A percentile compares a stretch with the other conserved stretches of the same genome.
These are phyloP conservation scores for Podiceps cristatus DNA, from an alignment of 2,113 vertebrate genomes.

Conservation along the genomic window DNA sequence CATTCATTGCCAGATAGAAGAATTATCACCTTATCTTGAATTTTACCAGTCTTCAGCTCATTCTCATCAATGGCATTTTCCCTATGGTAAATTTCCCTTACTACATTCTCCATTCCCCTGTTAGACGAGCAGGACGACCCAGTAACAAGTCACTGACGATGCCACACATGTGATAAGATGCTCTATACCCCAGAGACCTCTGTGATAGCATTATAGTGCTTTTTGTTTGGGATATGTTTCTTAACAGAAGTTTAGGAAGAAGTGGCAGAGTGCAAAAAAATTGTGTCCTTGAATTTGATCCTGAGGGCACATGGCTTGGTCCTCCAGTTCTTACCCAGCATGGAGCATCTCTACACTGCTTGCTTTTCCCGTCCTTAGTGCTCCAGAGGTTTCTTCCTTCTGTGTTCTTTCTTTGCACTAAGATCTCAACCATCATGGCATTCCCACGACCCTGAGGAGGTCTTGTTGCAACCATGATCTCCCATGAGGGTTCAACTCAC, in stretches of 20 bases:
- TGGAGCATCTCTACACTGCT: fast-evolving
- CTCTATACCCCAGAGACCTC: not conserved
- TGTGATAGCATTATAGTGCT: not conserved
- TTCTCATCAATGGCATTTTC: not conserved
- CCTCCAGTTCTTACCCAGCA: not conserved
- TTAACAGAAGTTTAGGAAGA: not conserved
- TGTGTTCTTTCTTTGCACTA: fast-evolving
- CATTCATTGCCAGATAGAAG: not conserved
- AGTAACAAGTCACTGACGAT: not conserved
- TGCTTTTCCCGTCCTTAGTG: not conserved
- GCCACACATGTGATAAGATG: fast-evolving
- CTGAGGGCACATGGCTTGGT: not conserved
- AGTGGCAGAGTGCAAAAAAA: not conserved
- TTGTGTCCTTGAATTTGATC: not conserved
- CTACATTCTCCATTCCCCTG: not conserved
- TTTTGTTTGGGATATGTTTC: not conserved
- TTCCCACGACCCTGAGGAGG: fast-evolving
- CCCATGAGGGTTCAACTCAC: too few species aligned
- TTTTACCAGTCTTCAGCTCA: not conserved
- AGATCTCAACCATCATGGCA: not conserved
- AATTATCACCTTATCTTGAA: not conserved
- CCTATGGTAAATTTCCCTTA: not conserved
- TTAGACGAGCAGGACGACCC: not conserved
- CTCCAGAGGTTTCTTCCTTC: not conserved
- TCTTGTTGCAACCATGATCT: fast-evolving